Evolutionary conservation across 1,140 invertebrate genomes (phyloP), one percentile per base, ranked within the genome.

Genomic region (Macrobrachium nipponense): DNA sequence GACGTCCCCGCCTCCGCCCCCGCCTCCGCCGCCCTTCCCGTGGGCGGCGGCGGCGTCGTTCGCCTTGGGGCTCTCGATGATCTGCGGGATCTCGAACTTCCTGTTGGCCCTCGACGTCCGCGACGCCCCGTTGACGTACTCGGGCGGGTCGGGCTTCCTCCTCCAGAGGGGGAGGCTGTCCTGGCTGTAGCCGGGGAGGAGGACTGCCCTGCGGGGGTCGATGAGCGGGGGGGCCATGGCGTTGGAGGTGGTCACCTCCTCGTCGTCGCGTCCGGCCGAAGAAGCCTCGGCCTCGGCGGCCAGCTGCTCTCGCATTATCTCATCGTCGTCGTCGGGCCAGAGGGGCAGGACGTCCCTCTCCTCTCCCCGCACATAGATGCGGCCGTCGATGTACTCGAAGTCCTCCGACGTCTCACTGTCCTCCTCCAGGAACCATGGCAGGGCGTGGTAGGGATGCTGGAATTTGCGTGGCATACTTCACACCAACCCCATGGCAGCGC

Each of bases 361-460:
- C 4, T 58, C 66, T 36, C 58, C 43, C 20, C 59, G 66, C 27
- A 70, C 17, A 17, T 60, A 79, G 17, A 80, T 23, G 20, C 64
- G 58, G 18, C 83, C 83, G 44, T 86, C 83, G 27, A 86, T 78
- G 64, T 60, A 86, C 15, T 79, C 76, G 15, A 86, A 36, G 58
- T 86, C 83, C 64, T 86, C 83, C 23, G 77, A 43, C 11, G 83
- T 79, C 43, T 79, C 66, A 51, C 80, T 79, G 5, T 77, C 77
- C 66, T 86, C 83, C 66, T 86, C 83, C 76, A 86, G 44, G 6
- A 79, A 66, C 83, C 83, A 86, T 36, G 83, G 77, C 58, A 86
- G 51, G 64, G 79, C 80, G 83, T 86, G 78, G 23, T 72, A 86
- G 7, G 83, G 83, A 61, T 86, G 83, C 76, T 86, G 83, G 60